These are phyloP conservation scores for Brachionus plicatilis DNA, from an alignment of 1,140 invertebrate genomes.

Conservation along the genomic window DNA sequence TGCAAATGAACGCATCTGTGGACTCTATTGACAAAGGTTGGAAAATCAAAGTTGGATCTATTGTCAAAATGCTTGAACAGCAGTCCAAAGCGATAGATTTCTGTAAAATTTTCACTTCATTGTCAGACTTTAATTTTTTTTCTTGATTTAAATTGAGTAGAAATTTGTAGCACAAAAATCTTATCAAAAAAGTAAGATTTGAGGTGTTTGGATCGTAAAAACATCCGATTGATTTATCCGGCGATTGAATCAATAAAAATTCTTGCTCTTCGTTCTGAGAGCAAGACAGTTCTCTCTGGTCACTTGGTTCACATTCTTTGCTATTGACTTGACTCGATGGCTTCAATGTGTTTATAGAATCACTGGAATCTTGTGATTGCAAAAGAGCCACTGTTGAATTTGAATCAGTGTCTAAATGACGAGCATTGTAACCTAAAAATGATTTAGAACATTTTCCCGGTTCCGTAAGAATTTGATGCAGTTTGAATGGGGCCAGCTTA, in stretches of 20 bases:
- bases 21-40: slow-evolving; percentile 20
- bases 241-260: background rate
- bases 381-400: background rate
- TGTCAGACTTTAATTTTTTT: slow-evolving; percentile 63
- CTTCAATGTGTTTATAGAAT: background rate
- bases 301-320: background rate
- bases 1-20: background rate
- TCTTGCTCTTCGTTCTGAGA: slow-evolving; percentile 1
- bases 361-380: background rate
- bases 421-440: slow-evolving; percentile 44
- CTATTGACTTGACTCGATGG: slow-evolving; percentile 42
- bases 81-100: slow-evolving; percentile 74
- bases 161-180: slow-evolving; percentile 70
- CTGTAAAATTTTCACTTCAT: slow-evolving; percentile 70
- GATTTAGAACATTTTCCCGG: slow-evolving; percentile 58
- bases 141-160: slow-evolving; percentile 63
- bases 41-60: slow-evolving; percentile 62
- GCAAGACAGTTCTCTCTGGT: background rate
- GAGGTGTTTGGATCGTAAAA: slow-evolving; percentile 63
- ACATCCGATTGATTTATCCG: background rate
- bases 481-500: slow-evolving; percentile 61
- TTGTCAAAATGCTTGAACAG: slow-evolving; percentile 63
- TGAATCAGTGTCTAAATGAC: background rate
- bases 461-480: slow-evolving; percentile 62
- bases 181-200: slow-evolving; percentile 67